Conservation (phyloP, 2,888 invertebrate species). For the Celastrina argiolus region DNA sequence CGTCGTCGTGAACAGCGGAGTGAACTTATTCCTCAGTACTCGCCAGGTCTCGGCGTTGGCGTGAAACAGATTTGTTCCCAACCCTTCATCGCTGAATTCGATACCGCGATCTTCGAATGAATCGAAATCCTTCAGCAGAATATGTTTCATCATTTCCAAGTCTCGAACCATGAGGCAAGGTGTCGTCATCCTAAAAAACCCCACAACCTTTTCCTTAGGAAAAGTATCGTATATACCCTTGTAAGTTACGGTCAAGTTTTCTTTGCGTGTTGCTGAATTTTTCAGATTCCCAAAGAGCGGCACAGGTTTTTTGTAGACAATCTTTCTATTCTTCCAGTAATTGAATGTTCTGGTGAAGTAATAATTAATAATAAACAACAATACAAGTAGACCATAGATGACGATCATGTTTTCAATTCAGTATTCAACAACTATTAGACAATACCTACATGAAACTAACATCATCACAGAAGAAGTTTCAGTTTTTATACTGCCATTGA, state of each 20-base stretch:
- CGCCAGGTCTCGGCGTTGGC: conserved; percentile 50
- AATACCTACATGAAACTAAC: not conserved
- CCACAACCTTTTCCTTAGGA: conserved; percentile 51
- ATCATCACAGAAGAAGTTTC: not conserved
- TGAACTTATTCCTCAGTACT: conserved; percentile 35
- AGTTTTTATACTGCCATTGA: conserved; percentile 12
- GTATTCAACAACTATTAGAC: not conserved
- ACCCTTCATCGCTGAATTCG: conserved; percentile 44
- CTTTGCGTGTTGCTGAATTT: conserved; percentile 38
- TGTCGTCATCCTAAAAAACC: conserved; percentile 47
- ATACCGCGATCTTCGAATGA: conserved; percentile 47
- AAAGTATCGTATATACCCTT: conserved; percentile 44
- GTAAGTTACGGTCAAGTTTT: conserved; percentile 32
- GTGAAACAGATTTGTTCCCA: conserved; percentile 50
- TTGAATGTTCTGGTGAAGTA: conserved; percentile 48
- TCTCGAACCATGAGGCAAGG: conserved; percentile 50
- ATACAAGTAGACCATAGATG: not conserved
- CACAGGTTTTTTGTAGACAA: conserved; percentile 42
- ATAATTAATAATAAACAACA: conserved; percentile 34
- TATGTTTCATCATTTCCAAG: conserved; percentile 36
- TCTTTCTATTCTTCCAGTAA: conserved; percentile 48
- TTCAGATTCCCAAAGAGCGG: conserved; percentile 46
- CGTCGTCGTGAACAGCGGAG: conserved; percentile 51
- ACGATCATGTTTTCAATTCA: conserved; percentile 3
- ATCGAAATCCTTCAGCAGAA: conserved; percentile 28